Base-by-base conservation (phyloP, 2,888 invertebrate genomes). In the Daptonema setosum region DNA sequence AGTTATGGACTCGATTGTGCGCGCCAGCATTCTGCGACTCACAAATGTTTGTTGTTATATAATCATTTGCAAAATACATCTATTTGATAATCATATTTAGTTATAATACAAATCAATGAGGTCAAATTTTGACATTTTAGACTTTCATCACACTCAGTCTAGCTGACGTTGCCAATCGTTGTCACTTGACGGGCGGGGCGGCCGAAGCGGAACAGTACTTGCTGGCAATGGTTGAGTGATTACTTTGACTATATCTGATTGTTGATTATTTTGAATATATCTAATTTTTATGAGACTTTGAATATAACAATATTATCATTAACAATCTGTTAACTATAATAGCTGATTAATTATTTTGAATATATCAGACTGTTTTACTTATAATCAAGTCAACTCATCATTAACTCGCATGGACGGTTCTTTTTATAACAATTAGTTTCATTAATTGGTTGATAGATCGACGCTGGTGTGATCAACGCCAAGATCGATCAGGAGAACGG, bases 401-500 rank as follows among this genome's bases (percentile, higher is more conserved):
- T n/a, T n/a, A n/a, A n/a, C n/a, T n/a, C n/a, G n/a, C n/a, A n/a
- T n/a, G n/a, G n/a, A n/a, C n/a, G n/a, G n/a, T n/a, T n/a, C n/a
- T n/a, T n/a, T n/a, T n/a, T n/a, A n/a, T n/a, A n/a, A n/a, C n/a
- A n/a, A n/a, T n/a, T n/a, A n/a, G n/a, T n/a, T n/a, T n/a, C n/a
- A n/a, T n/a, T n/a, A n/a, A n/a, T n/a, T n/a, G n/a, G n/a, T n/a
- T n/a, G n/a, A n/a, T n/a, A n/a, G n/a, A n/a, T n/a, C n/a, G 88
- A 90, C 75, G 87, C 88, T 71, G 85, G 86, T 56, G 88, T 91
- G 76, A 93, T 95, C 65, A 90, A 83, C 75, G 93, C 93, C 28
- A 85, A 85, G 67, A 91, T 95, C 63, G 90, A 91, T 75, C 87
- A 91, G 75, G 87, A 86, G 73, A 91, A 93, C 74, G 91, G 93